Evolutionary conservation across 2,888 invertebrate genomes (phyloP).

Genomic region (Lapara coniferarum): DNA sequence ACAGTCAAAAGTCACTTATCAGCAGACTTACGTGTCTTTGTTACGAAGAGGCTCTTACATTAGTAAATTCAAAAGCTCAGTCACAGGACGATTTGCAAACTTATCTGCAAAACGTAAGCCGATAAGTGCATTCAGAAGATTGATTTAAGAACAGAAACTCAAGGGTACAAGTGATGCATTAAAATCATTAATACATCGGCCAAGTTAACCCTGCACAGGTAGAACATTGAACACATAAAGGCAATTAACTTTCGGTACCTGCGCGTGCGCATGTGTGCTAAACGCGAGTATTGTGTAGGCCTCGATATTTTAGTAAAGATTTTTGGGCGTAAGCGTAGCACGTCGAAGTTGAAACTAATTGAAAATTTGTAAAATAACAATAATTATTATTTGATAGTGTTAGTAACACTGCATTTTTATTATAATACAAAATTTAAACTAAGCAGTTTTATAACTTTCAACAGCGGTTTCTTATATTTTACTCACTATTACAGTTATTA

Average conservation of each 20-base stretch:
- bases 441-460: no score
- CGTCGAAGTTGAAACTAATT: no score
- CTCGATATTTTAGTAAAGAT: constrained; percentile 15
- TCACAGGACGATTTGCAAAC: background rate
- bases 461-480: no score
- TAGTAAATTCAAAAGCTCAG: no score
- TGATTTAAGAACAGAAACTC: constrained; percentile 10
- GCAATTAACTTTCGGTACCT: constrained; percentile 82
- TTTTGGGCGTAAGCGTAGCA: no score
- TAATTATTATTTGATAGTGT: background rate
- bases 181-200: constrained; percentile 45
- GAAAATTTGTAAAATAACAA: no score
- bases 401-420: background rate
- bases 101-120: background rate
- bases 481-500: no score
- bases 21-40: no score
- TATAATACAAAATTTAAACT: no score
- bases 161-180: constrained; percentile 29
- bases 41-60: no score
- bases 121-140: constrained; percentile 6
- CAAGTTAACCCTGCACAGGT: constrained; percentile 64
- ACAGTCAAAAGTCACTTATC: no score
- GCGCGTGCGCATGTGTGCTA: constrained; percentile 43
- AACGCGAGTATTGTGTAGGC: constrained; percentile 1
- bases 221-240: constrained; percentile 80